phyloP scores from a whole-genome alignment of 2,113 vertebrate genomes.

The Halcyon senegalensis region DNA sequence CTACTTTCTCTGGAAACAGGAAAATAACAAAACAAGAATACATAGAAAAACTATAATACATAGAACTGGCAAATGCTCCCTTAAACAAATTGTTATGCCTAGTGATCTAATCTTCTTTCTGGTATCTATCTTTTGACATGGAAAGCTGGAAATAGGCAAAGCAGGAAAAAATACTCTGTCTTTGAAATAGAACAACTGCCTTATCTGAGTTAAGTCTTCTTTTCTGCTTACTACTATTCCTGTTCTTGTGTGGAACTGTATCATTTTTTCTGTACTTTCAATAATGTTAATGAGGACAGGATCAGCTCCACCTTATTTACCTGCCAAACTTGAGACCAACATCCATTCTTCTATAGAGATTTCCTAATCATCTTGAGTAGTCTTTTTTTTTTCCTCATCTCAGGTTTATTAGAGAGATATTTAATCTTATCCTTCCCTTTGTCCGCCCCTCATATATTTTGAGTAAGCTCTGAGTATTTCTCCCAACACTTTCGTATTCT shows the following conservation, averaged over 20 bases:
- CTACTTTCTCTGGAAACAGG: not conserved
- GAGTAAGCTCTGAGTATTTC: not conserved
- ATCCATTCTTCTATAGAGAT: not conserved
- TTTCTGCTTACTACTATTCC: not conserved
- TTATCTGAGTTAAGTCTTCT: not conserved
- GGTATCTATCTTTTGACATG: not conserved
- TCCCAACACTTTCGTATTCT: not conserved
- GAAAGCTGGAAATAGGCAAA: not conserved
- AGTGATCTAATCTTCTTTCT: not conserved
- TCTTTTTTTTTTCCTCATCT: not conserved
- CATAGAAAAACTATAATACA: not conserved
- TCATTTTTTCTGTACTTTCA: not conserved
- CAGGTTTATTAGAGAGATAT: not conserved
- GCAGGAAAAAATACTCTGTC: not conserved
- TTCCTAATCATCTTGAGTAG: not conserved
- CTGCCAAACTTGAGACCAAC: not conserved
- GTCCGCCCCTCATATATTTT: rapidly evolving
- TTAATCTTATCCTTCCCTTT: not conserved
- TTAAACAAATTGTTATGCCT: not conserved
- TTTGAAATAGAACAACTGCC: not conserved
- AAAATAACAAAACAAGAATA: not conserved
- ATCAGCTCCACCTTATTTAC: not conserved
- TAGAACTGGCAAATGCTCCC: not conserved
- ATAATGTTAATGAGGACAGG: not conserved
- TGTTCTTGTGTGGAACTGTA: not conserved